Conservation (phyloP, 2,113 vertebrate genomes). For the Xenotilapia flavipinnis region DNA sequence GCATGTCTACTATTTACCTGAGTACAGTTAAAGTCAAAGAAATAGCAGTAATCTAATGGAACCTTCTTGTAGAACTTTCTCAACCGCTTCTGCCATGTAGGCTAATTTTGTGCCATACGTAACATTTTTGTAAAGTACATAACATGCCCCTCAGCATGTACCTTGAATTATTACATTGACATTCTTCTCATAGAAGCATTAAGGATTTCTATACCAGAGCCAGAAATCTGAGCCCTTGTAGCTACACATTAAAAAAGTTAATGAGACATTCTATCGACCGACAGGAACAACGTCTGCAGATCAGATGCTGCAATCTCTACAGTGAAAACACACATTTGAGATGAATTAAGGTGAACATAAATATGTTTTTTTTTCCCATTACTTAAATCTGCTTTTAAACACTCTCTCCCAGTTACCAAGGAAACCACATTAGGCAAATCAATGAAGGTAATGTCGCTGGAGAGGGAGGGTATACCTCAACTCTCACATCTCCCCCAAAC, state of each 20-base stretch:
- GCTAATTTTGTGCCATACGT: background rate
- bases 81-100: background rate
- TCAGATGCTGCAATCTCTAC: background rate
- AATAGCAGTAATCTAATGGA: background rate
- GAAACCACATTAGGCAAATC: conserved; percentile 82
- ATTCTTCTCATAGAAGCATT: background rate
- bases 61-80: background rate
- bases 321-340: background rate
- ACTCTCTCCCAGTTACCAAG: conserved; percentile 69
- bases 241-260: conserved; percentile 20
- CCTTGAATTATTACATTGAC: background rate
- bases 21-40: background rate
- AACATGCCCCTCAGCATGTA: background rate
- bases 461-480: conserved; percentile 68
- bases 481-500: conserved; percentile 2
- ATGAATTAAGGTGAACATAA: background rate
- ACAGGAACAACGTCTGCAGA: background rate
- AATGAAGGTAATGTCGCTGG: conserved; percentile 76
- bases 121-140: background rate
- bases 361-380: conserved; percentile 10
- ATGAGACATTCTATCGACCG: conserved; percentile 12
- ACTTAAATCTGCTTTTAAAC: conserved; percentile 64
- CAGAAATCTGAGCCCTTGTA: background rate
- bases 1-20: background rate
- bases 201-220: background rate